Percentiles rank a stretch among this genome's conserved stretches.
Evolutionary conservation across 2,888 invertebrate species (phyloP).

Genomic region (Bruchidius siliquastri): DNA sequence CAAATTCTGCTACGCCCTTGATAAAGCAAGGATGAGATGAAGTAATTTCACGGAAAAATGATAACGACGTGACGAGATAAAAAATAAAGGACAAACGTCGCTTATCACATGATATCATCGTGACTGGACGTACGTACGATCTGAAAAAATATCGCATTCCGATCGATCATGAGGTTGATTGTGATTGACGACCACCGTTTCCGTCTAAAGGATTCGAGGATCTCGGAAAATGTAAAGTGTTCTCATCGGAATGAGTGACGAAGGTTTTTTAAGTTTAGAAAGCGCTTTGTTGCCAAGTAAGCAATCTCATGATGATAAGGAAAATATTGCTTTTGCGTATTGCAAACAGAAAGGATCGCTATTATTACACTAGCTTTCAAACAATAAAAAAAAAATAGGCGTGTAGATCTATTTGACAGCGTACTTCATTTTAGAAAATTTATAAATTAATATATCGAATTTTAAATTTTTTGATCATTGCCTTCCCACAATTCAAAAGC

Average conservation of each 20-base stretch:
- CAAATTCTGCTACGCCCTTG: not conserved
- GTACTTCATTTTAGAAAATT: too few species aligned
- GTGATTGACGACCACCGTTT: not conserved
- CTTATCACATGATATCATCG: not conserved
- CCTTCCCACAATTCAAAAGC: too few species aligned
- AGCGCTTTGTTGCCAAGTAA: not conserved
- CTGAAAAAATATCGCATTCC: not conserved
- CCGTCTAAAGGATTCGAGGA: not conserved
- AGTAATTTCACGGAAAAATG: not conserved
- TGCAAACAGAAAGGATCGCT: too few species aligned
- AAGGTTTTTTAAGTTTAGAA: not conserved
- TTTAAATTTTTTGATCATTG: too few species aligned
- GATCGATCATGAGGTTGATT: not conserved
- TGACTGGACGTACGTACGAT: not conserved
- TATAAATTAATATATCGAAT: too few species aligned
- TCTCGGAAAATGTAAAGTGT: not conserved
- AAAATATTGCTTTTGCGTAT: too few species aligned
- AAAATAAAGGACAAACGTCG: not conserved
- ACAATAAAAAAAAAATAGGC: too few species aligned
- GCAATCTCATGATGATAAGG: not conserved
- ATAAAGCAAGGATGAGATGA: not conserved
- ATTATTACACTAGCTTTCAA: too few species aligned
- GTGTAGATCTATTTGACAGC: too few species aligned
- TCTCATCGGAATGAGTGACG: not conserved
- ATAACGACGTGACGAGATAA: not conserved